A percentile compares a stretch with the other conserved stretches of the same genome.
Evolutionary conservation across 2,113 vertebrate genomes (phyloP).

Genomic region (Actinemys pallida): DNA sequence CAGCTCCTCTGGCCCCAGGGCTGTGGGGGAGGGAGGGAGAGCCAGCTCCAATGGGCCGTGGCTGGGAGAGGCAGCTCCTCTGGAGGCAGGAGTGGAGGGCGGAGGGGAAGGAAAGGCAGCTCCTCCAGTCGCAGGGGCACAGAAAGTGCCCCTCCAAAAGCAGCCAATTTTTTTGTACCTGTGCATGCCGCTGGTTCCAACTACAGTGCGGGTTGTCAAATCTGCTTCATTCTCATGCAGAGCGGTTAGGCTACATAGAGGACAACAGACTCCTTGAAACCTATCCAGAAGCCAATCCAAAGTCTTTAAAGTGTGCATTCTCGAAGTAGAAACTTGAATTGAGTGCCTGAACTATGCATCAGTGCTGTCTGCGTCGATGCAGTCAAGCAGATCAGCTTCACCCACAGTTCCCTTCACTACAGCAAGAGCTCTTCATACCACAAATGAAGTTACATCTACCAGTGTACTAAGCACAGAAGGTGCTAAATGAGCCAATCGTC

Average conservation of each 20-base stretch:
- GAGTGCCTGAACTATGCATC: background rate
- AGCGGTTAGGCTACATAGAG: background rate
- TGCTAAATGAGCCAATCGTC: background rate
- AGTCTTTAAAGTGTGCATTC: background rate
- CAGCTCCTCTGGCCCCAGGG: too few species aligned
- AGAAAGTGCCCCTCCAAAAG: too few species aligned
- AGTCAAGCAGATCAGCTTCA: background rate
- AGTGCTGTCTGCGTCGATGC: background rate
- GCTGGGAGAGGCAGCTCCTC: background rate
- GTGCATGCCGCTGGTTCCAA: background rate
- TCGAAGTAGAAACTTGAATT: background rate
- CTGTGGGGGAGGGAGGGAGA: too few species aligned
- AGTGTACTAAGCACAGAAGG: background rate
- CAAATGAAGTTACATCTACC: background rate
- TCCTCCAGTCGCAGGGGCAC: background rate
- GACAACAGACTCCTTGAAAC: background rate
- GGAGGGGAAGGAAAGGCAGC: too few species aligned
- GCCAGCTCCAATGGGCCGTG: too few species aligned
- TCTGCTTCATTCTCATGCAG: background rate
- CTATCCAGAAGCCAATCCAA: background rate
- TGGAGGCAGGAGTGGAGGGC: too few species aligned
- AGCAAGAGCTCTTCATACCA: background rate
- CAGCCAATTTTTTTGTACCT: background rate
- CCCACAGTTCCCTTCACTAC: background rate
- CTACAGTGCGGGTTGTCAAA: background rate